phyloP scores from a whole-genome alignment of 2,888 invertebrate genomes.

The Pachycephus smyrnensis region DNA sequence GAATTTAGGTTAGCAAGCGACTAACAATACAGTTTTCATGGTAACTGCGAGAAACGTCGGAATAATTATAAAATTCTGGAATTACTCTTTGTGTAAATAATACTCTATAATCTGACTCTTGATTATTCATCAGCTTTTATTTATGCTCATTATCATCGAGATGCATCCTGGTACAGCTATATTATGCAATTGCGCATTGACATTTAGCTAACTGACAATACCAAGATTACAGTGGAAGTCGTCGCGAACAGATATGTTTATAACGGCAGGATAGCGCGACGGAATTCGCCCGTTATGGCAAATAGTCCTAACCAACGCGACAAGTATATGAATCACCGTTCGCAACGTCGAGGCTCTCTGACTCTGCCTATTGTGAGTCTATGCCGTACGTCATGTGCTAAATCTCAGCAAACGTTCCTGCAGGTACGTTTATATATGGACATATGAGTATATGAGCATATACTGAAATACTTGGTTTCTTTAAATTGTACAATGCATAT shows the following conservation, averaged over 20 bases:
- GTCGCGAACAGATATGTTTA: background rate
- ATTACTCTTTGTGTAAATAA: too few species aligned
- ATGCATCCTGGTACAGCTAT: background rate
- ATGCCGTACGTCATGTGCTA: background rate
- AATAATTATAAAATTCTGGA: background rate
- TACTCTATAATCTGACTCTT: background rate
- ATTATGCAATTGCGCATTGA: background rate
- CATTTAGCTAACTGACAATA: background rate
- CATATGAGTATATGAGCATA: background rate
- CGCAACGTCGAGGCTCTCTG: slow-evolving; percentile 7
- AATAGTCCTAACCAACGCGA: slow-evolving; percentile 14
- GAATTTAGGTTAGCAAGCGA: background rate
- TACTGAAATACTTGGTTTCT: background rate
- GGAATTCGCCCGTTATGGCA: slow-evolving; percentile 20
- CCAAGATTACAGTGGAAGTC: background rate
- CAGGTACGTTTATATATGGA: background rate
- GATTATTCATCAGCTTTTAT: background rate
- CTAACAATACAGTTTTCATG: background rate
- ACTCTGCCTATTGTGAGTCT: slow-evolving; percentile 10
- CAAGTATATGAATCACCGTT: slow-evolving; percentile 24
- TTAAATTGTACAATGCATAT: too few species aligned
- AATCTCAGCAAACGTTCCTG: background rate
- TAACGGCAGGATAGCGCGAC: slow-evolving; percentile 20
- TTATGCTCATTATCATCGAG: background rate
- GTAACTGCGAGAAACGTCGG: background rate